A percentile compares a stretch with the other conserved stretches of the same genome.
Conservation (phyloP, 2,888 invertebrate genomes). For the Falcaria lacertinaria region DNA sequence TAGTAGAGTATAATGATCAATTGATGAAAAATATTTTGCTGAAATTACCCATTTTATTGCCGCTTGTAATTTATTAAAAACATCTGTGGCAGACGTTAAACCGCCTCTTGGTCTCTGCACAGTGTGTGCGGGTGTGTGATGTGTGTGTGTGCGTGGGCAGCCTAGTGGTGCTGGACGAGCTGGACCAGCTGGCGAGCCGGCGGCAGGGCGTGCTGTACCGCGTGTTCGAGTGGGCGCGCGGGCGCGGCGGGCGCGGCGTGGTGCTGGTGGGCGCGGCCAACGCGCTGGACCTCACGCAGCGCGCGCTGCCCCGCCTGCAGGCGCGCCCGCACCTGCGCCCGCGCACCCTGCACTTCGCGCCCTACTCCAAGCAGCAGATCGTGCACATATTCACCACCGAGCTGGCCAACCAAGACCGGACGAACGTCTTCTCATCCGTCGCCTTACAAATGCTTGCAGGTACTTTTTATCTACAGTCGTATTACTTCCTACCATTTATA, state of each 20-base stretch:
- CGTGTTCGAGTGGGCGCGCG: slow-evolving; percentile 95
- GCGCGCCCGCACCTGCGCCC: slow-evolving; percentile 87
- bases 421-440: slow-evolving; percentile 86
- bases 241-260: slow-evolving; percentile 81
- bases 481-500: too few relatives aligned
- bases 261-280: slow-evolving; percentile 96
- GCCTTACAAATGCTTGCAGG: slow-evolving; percentile 95
- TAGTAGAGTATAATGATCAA: too few relatives aligned
- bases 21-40: too few relatives aligned
- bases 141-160: slow-evolving; percentile 45
- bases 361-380: slow-evolving; percentile 95
- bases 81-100: too few relatives aligned
- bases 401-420: slow-evolving; percentile 84
- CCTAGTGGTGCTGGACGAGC: slow-evolving; percentile 94
- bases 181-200: slow-evolving; percentile 93
- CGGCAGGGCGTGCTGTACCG: slow-evolving; percentile 93
- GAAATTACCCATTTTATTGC: too few relatives aligned
- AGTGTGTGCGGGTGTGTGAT: too few relatives aligned
- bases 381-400: slow-evolving; percentile 90
- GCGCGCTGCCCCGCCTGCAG: slow-evolving; percentile 92
- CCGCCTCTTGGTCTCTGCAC: too few relatives aligned
- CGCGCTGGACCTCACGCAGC: slow-evolving; percentile 95
- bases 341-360: slow-evolving; percentile 91
- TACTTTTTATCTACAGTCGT: too few relatives aligned
- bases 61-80: too few relatives aligned